Percentiles rank a stretch among this genome's conserved stretches.
phyloP scores from a whole-genome alignment of 2,888 invertebrate genomes.

The Cosmia trapezina region DNA sequence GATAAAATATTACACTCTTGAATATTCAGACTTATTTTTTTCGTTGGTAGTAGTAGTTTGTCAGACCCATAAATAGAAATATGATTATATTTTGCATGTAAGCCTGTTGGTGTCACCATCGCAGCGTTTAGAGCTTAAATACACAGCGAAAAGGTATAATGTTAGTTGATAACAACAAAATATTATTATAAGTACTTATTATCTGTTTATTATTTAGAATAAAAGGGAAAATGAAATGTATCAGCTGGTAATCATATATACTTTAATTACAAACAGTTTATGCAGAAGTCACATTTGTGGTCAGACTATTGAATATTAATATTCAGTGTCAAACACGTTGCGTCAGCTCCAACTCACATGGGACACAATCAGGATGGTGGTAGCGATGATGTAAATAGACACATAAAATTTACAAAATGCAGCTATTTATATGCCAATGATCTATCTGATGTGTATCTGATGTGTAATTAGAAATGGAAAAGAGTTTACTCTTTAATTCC shows the following conservation, averaged over 20 bases:
- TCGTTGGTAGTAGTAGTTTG: slow-evolving; percentile 50
- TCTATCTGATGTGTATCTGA: neutral
- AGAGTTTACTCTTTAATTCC: too few relatives aligned
- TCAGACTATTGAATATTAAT: neutral
- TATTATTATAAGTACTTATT: neutral
- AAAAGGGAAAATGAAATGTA: slow-evolving; percentile 17
- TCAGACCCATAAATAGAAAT: slow-evolving; percentile 73
- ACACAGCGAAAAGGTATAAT: slow-evolving; percentile 34
- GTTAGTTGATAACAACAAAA: slow-evolving; percentile 31
- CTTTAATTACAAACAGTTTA: neutral
- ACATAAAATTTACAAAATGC: neutral
- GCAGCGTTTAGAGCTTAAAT: slow-evolving; percentile 26
- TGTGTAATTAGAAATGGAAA: too few relatives aligned
- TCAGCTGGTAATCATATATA: slow-evolving; percentile 23
- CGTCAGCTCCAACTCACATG: neutral
- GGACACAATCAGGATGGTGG: too few relatives aligned
- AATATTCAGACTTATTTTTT: slow-evolving; percentile 39
- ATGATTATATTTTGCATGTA: slow-evolving; percentile 41
- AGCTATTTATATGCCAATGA: neutral
- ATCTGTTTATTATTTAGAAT: slow-evolving; percentile 12
- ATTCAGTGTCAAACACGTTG: neutral
- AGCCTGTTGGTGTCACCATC: slow-evolving; percentile 28
- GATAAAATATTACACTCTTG: slow-evolving; percentile 58
- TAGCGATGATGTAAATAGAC: too few relatives aligned
- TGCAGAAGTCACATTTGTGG: neutral